Evolutionary conservation across 2,113 vertebrate genomes (phyloP), one percentile per base, ranked within the genome.

Genomic region (Periophthalmodon schlosseri): DNA sequence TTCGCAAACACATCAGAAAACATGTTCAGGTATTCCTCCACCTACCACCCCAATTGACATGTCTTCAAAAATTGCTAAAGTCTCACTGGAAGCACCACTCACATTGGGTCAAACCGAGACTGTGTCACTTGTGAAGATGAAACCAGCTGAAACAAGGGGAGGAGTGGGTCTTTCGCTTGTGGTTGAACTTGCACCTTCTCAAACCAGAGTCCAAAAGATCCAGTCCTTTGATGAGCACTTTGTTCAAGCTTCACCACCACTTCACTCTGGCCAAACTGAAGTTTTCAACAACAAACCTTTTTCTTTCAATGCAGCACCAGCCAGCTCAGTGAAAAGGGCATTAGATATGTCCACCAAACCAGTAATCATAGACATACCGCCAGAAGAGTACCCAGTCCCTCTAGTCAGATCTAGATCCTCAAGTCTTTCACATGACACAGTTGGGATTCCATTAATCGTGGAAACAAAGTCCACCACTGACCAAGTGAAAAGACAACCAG

Each of bases 31-130:
- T 15, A 92, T 91, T 0, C 75, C 93, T 34, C 80, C 94, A 71
- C 89, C 91, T 89, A 93, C 83, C 3, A 14, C 11, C 28, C 90
- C 92, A 33, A 24, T 96, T 66, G 95, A 95, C 87, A 91, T 96
- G 80, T 89, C 90, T 75, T 77, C 91, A 68, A 87, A 86, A 56
- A 82, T 72, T 64, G 28, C 72, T 15, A 64, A 82, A 69, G 23
- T 60, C 86, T 47, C 82, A 88, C 71, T 81, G 49, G 65, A 1
- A 64, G 34, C 24, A 75, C 4, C 46, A 2, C 14, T 36, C 50
- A 66, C 75, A 49, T 28, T 34, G 3, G 18, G 12, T 65, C 58
- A 83, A 50, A 70, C 2, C 46, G 77, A 85, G 74, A 85, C 78
- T 12, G 0, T 93, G 36, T 81, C 91, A 1, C 85, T 93, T 68